Percentiles rank a stretch among this genome's conserved stretches.
Conservation (phyloP, 2,888 invertebrate genomes). For the Tupiocoris notatus region DNA sequence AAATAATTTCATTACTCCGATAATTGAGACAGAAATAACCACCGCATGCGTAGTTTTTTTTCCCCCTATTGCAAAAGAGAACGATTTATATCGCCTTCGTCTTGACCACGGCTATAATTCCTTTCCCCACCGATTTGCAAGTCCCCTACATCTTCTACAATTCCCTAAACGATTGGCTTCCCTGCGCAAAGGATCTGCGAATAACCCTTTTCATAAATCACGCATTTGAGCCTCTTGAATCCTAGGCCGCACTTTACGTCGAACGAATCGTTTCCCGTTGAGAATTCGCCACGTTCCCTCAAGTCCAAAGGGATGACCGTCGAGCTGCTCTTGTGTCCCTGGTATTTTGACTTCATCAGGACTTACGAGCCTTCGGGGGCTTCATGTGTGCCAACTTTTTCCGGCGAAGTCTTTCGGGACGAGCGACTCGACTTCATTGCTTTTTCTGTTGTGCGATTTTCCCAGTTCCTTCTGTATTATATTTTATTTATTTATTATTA, state of each 20-base stretch:
- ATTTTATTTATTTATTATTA: too few relatives aligned
- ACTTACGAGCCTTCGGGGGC: constrained; percentile 21
- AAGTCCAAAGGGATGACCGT: background rate
- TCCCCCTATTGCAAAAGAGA: too few relatives aligned
- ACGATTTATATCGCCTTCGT: too few relatives aligned
- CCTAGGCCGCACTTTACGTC: too few relatives aligned
- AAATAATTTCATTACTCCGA: too few relatives aligned
- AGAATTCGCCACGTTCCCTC: background rate
- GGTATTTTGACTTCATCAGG: constrained; percentile 21
- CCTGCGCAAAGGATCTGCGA: background rate
- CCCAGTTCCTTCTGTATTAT: too few relatives aligned
- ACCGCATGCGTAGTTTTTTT: too few relatives aligned
- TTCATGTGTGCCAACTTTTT: too few relatives aligned
- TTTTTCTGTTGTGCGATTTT: background rate
- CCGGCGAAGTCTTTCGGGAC: background rate
- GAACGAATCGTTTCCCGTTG: background rate
- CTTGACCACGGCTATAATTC: too few relatives aligned
- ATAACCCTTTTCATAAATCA: background rate
- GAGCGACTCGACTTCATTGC: background rate
- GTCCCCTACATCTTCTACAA: background rate
- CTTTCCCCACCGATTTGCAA: background rate
- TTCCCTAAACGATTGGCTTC: background rate
- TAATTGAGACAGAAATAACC: too few relatives aligned
- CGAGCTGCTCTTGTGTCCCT: background rate
- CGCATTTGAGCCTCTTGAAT: background rate